Evolutionary conservation across 2,888 invertebrate genomes (phyloP).

Genomic region (Matsumyia berberina): DNA sequence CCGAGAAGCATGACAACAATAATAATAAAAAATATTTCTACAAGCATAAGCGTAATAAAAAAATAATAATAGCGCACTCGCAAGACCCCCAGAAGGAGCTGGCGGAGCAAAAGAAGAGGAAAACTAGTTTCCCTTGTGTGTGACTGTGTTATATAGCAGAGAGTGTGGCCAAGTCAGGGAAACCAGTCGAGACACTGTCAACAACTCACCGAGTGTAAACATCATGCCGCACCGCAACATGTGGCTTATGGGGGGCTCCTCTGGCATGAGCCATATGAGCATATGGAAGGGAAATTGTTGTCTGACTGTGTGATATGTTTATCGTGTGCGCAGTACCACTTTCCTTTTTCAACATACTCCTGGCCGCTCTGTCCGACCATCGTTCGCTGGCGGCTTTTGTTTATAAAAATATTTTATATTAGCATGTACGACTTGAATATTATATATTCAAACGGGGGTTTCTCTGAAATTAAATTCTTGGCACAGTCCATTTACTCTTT

Average conservation of each 20-base stretch:
- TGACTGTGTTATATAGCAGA: constrained; percentile 2
- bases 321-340: constrained; percentile 66
- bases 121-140: constrained; percentile 66
- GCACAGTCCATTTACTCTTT: constrained; percentile 1
- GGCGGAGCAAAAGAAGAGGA: constrained; percentile 32
- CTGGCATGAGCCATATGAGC: constrained; percentile 37
- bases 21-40: constrained; percentile 63
- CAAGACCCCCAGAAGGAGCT: neutral
- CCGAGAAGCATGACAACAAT: constrained; percentile 62
- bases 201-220: constrained; percentile 60
- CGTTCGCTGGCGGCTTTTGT: constrained; percentile 48
- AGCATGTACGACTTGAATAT: constrained; percentile 10
- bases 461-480: constrained; percentile 32
- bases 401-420: constrained; percentile 37
- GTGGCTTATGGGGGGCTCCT: constrained; percentile 51
- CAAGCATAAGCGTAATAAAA: constrained; percentile 53
- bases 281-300: constrained; percentile 74
- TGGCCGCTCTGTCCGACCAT: constrained; percentile 19
- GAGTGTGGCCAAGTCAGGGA: constrained; percentile 22
- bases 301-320: constrained; percentile 61
- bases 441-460: constrained; percentile 8
- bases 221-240: constrained; percentile 49
- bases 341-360: constrained; percentile 69
- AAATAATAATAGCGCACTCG: constrained; percentile 26
- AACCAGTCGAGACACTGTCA: constrained; percentile 64